phyloP scores from a whole-genome alignment of 2,888 invertebrate species.

The Scaptomyza flava region DNA sequence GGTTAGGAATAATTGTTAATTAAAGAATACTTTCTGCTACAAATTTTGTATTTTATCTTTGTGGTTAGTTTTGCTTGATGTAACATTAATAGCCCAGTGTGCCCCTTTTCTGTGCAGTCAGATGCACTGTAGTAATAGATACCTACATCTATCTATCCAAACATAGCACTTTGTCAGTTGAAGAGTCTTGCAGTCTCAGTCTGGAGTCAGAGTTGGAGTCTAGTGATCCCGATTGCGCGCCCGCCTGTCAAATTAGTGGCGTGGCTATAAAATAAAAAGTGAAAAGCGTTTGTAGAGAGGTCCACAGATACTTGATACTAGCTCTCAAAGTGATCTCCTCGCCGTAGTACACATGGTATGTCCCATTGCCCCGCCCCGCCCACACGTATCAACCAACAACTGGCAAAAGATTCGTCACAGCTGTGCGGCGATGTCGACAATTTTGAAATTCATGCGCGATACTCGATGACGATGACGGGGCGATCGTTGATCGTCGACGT shows the following conservation, averaged over 20 bases:
- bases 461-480: constrained; percentile 67
- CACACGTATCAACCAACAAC: constrained; percentile 25
- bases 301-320: constrained; percentile 40
- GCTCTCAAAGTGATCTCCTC: constrained; percentile 14
- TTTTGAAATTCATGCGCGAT: constrained; percentile 75
- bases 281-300: constrained; percentile 61
- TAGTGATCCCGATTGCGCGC: constrained; percentile 73
- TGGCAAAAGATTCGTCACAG: constrained; percentile 70
- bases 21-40: too few species aligned
- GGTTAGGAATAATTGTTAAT: too few species aligned
- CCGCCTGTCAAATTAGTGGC: constrained; percentile 76
- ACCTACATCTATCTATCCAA: constrained; percentile 49
- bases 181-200: constrained; percentile 21
- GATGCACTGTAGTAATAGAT: constrained; percentile 17
- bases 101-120: constrained; percentile 30
- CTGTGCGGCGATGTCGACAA: constrained; percentile 65
- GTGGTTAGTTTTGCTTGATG: not conserved
- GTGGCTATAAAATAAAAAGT: constrained; percentile 77
- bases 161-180: constrained; percentile 51
- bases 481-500: constrained; percentile 59
- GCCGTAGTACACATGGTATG: constrained; percentile 1
- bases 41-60: not conserved
- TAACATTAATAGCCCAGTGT: constrained; percentile 41
- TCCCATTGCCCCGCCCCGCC: constrained; percentile 49
- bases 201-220: constrained; percentile 21